Evolutionary conservation across 2,797 vertebrate genomes (phyloP).

Genomic region (Synanceia verrucosa): DNA sequence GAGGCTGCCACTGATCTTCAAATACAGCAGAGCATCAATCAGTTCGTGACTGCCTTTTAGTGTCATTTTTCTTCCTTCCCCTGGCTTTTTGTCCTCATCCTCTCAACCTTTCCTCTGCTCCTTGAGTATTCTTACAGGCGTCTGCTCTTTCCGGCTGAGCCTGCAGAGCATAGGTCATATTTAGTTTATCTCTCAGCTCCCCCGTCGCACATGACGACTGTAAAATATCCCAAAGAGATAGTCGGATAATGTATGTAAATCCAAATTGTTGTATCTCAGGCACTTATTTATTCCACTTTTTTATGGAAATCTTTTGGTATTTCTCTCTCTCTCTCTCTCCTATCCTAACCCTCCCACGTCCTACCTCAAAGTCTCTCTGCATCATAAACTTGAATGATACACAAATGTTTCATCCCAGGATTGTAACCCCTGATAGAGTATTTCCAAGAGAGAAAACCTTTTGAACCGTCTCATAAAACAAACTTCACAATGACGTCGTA

Average conservation of each 20-base stretch:
- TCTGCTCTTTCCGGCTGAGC: constrained; percentile 77
- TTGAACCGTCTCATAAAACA: constrained; percentile 39
- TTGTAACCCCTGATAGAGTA: constrained; percentile 57
- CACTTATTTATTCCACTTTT: constrained; percentile 83
- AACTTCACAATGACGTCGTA: constrained; percentile 24
- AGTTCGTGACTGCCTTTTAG: constrained; percentile 87
- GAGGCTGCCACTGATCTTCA: constrained; percentile 93
- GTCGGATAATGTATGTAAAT: constrained; percentile 83
- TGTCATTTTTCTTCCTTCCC: constrained; percentile 83
- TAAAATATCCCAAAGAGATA: constrained; percentile 83
- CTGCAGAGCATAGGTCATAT: constrained; percentile 82
- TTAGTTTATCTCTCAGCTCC: constrained; percentile 78
- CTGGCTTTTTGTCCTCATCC: constrained; percentile 78
- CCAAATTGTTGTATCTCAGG: constrained; percentile 81
- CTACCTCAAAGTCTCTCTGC: constrained; percentile 67
- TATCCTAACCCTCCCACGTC: constrained; percentile 61
- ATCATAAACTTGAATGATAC: constrained; percentile 73
- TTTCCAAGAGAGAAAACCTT: constrained; percentile 46
- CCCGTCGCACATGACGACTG: constrained; percentile 69
- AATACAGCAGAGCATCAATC: constrained; percentile 93
- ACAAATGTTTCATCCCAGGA: constrained; percentile 67
- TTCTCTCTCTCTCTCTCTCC: constrained; percentile 40
- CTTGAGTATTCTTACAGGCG: constrained; percentile 79
- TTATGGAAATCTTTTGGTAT: constrained; percentile 79
- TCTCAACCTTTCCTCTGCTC: constrained; percentile 75